Percentiles rank a stretch among this genome's conserved stretches.
These are phyloP conservation scores for Agrochola litura DNA, from an alignment of 2,888 invertebrate species.

Conservation along the genomic window DNA sequence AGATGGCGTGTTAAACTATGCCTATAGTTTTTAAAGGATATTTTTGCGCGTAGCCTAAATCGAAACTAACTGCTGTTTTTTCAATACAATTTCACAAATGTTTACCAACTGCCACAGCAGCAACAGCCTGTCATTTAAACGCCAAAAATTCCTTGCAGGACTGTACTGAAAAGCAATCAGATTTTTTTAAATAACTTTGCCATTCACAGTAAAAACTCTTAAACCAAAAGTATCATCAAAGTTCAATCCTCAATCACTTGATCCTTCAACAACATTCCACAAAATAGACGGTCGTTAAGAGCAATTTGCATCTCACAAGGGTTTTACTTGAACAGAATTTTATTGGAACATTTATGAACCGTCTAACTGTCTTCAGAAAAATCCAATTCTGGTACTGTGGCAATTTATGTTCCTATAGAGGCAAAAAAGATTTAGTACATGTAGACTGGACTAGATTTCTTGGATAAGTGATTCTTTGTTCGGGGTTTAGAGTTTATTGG, in stretches of 20 bases:
- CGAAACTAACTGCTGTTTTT: no score
- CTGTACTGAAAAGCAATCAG: background rate
- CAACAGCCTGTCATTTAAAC: background rate
- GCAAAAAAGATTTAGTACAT: slow-evolving; percentile 39
- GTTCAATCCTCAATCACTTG: slow-evolving; percentile 15
- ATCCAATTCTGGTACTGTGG: slow-evolving; percentile 42
- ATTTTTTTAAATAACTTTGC: background rate
- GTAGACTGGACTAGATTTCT: slow-evolving; percentile 35
- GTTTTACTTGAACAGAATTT: slow-evolving; percentile 41
- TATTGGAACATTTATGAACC: slow-evolving; percentile 38
- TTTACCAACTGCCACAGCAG: background rate
- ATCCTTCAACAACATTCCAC: slow-evolving; percentile 10
- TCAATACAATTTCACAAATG: background rate
- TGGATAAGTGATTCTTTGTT: slow-evolving; percentile 44
- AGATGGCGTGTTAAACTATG: no score
- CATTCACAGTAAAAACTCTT: no score
- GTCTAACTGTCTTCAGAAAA: slow-evolving; percentile 37
- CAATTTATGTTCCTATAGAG: slow-evolving; percentile 52
- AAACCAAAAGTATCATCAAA: background rate
- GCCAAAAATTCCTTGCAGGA: background rate
- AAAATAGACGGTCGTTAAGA: slow-evolving; percentile 33
- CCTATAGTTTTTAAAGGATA: no score
- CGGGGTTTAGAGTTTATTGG: slow-evolving; percentile 12
- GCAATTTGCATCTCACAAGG: slow-evolving; percentile 42
- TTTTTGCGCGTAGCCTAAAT: no score